A percentile compares a stretch with the other conserved stretches of the same genome.
Evolutionary conservation across 2,113 vertebrate genomes (phyloP).

Genomic region (Ptilorrhoa leucosticta): DNA sequence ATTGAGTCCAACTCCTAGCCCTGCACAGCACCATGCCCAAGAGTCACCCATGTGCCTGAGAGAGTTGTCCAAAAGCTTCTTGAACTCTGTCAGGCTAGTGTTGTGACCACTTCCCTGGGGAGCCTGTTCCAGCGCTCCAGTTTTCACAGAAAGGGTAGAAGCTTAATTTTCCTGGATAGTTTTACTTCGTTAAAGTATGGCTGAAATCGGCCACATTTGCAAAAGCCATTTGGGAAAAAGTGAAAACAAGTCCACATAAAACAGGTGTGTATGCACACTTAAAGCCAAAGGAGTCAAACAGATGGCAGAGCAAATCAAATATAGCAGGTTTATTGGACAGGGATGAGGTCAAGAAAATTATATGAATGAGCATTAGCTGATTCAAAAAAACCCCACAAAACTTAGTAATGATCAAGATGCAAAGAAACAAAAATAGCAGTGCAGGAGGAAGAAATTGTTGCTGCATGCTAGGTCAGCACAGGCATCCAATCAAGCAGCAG

Average conservation of each 20-base stretch:
- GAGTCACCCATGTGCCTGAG: background rate
- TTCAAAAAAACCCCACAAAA: background rate
- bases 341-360: background rate
- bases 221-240: background rate
- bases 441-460: background rate
- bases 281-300: background rate
- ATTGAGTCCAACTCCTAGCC: background rate
- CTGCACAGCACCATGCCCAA: background rate
- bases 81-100: background rate
- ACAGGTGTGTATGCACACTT: rapidly evolving
- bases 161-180: background rate
- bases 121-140: background rate
- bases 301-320: background rate
- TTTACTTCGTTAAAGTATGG: background rate
- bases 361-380: background rate
- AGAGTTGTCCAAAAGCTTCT: rapidly evolving
- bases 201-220: background rate
- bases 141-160: background rate
- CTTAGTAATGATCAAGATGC: background rate
- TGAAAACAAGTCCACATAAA: background rate
- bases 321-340: background rate
- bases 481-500: background rate
- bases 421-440: background rate
- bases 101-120: too few relatives aligned
- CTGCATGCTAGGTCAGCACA: background rate